Conservation (phyloP, 2,888 invertebrate species). For the Lasioglossum leucozonium region DNA sequence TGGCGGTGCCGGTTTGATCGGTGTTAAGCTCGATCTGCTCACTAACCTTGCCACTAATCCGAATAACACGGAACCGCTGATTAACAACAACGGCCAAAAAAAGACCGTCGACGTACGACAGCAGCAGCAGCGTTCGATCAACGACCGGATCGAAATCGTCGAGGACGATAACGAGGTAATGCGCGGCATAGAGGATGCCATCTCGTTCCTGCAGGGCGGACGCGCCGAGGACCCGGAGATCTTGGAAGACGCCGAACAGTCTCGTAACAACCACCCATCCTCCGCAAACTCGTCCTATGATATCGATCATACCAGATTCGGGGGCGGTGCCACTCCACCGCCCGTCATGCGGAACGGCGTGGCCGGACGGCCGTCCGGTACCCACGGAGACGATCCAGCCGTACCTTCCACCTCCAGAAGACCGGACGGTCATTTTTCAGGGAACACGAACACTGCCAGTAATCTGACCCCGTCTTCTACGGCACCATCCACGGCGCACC, state of each 20-base stretch:
- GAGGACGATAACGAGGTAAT: slow-evolving; percentile 61
- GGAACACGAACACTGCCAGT: slow-evolving; percentile 59
- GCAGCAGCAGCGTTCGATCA: not conserved
- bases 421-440: slow-evolving; percentile 68
- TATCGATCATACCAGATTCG: slow-evolving; percentile 76
- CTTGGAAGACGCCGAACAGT: slow-evolving; percentile 63
- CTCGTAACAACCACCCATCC: slow-evolving; percentile 21
- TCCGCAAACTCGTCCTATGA: slow-evolving; percentile 38
- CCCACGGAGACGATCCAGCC: slow-evolving; percentile 77
- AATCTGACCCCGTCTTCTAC: slow-evolving; percentile 61
- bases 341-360: slow-evolving; percentile 77
- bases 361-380: slow-evolving; percentile 79
- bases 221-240: slow-evolving; percentile 62
- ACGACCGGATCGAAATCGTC: slow-evolving; percentile 10
- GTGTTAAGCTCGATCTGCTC: slow-evolving; percentile 72
- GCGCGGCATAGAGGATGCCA: slow-evolving; percentile 35
- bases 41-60: slow-evolving; percentile 79
- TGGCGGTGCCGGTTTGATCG: slow-evolving; percentile 63
- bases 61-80: slow-evolving; percentile 78
- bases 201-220: slow-evolving; percentile 51
- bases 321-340: slow-evolving; percentile 73
- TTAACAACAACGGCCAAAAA: slow-evolving; percentile 78
- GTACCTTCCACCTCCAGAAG: slow-evolving; percentile 78
- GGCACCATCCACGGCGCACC: slow-evolving; percentile 65
- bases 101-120: slow-evolving; percentile 3